These are phyloP conservation scores for Nasonia vitripennis DNA, from an alignment of 1,140 invertebrate genomes.

Conservation along the genomic window DNA sequence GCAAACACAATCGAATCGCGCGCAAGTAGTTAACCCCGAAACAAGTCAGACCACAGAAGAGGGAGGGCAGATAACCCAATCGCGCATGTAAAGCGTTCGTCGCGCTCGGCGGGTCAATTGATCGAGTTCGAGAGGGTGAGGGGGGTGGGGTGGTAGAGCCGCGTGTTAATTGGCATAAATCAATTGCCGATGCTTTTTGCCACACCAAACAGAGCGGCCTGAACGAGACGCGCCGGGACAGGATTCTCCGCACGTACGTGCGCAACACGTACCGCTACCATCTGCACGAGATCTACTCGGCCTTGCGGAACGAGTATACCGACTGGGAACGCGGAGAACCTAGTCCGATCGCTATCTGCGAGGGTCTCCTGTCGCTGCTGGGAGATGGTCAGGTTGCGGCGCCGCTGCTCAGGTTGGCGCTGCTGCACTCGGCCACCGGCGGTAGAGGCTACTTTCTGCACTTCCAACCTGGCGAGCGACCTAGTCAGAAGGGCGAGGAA, in stretches of 20 bases:
- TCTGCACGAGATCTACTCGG: slow-evolving; percentile 92
- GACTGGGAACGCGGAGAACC: slow-evolving; percentile 90
- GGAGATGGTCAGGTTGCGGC: slow-evolving; percentile 91
- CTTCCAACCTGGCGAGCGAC: slow-evolving; percentile 87
- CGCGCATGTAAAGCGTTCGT: background rate
- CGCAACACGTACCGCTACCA: slow-evolving; percentile 92
- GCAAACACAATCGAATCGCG: background rate
- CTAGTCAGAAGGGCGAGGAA: slow-evolving; percentile 94
- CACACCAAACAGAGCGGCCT: slow-evolving; percentile 82
- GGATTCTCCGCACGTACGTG: slow-evolving; percentile 90
- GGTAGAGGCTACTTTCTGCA: slow-evolving; percentile 91
- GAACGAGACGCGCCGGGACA: slow-evolving; percentile 88
- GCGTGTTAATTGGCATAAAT: background rate
- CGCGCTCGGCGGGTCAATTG: background rate
- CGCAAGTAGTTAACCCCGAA: background rate
- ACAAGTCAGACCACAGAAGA: background rate
- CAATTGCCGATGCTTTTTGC: background rate
- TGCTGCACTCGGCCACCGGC: slow-evolving; percentile 85
- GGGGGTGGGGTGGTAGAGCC: too few relatives aligned
- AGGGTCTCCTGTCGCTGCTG: slow-evolving; percentile 78
- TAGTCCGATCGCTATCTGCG: slow-evolving; percentile 80
- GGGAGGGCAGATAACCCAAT: background rate
- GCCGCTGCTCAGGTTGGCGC: slow-evolving; percentile 86
- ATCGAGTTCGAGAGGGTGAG: background rate
- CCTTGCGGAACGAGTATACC: slow-evolving; percentile 93